Conservation (phyloP, 2,888 invertebrate genomes). For the Aporophyla nigra region DNA sequence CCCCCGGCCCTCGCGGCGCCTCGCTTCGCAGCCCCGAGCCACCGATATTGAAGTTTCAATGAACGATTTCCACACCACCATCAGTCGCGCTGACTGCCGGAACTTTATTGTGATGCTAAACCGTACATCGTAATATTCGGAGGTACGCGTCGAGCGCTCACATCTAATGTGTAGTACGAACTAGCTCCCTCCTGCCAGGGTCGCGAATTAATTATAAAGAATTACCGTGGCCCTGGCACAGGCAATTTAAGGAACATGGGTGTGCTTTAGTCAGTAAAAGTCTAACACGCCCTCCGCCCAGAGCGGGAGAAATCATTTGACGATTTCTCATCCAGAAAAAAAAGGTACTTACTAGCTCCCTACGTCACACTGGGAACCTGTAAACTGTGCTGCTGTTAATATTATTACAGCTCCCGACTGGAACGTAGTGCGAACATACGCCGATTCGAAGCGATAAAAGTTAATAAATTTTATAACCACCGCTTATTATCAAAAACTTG, state of each 20-base stretch:
- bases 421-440: too few relatives aligned
- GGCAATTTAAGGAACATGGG: too few relatives aligned
- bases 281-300: too few relatives aligned
- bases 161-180: not conserved
- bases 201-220: too few relatives aligned
- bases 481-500: not conserved
- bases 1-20: not conserved
- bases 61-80: constrained; percentile 53
- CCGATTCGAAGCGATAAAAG: not conserved
- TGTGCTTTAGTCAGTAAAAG: too few relatives aligned
- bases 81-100: constrained; percentile 36
- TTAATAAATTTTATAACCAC: not conserved
- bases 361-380: not conserved
- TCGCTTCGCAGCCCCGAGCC: not conserved
- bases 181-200: not conserved
- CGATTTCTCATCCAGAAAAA: too few relatives aligned
- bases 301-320: too few relatives aligned
- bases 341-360: not conserved
- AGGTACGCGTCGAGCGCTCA: not conserved
- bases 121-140: constrained; percentile 38
- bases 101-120: constrained; percentile 60
- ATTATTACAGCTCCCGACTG: not conserved
- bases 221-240: too few relatives aligned
- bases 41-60: constrained; percentile 63
- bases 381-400: not conserved